Evolutionary conservation across 2,797 vertebrate species (phyloP).

Genomic region (Peromyscus attwateri): DNA sequence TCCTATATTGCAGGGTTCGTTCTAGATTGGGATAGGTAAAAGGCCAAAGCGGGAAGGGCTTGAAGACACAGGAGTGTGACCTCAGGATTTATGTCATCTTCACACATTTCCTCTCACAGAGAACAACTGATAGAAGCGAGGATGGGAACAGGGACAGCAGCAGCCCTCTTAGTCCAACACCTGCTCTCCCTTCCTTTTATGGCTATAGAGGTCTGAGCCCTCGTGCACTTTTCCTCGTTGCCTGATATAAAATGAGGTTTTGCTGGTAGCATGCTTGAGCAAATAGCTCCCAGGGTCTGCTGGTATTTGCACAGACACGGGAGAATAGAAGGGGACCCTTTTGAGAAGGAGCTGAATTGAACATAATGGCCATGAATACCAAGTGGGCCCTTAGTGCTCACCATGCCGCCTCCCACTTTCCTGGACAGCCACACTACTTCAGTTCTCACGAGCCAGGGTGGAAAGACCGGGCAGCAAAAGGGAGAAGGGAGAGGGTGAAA

Average conservation of each 20-base stretch:
- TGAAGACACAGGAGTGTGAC: neutral
- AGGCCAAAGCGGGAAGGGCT: neutral
- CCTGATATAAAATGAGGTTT: neutral
- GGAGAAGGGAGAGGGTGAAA: neutral
- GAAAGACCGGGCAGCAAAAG: no score
- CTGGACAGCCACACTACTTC: neutral
- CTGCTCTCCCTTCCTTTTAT: neutral
- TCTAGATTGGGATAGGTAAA: no score
- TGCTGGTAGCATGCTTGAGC: neutral
- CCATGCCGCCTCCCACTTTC: neutral
- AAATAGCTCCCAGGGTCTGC: neutral
- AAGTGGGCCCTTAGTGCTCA: neutral
- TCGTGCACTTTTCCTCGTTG: neutral
- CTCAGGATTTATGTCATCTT: neutral
- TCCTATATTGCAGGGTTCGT: neutral
- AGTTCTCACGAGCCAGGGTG: neutral
- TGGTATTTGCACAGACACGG: neutral
- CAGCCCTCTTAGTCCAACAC: neutral
- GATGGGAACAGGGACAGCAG: neutral
- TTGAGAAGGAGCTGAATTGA: neutral
- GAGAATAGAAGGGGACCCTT: slow-evolving; percentile 4
- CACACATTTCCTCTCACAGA: neutral
- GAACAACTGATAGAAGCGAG: neutral
- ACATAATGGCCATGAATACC: neutral
- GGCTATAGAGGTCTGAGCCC: neutral